phyloP scores from a whole-genome alignment of 2,797 vertebrate genomes.

The Cirrhinus mrigala region DNA sequence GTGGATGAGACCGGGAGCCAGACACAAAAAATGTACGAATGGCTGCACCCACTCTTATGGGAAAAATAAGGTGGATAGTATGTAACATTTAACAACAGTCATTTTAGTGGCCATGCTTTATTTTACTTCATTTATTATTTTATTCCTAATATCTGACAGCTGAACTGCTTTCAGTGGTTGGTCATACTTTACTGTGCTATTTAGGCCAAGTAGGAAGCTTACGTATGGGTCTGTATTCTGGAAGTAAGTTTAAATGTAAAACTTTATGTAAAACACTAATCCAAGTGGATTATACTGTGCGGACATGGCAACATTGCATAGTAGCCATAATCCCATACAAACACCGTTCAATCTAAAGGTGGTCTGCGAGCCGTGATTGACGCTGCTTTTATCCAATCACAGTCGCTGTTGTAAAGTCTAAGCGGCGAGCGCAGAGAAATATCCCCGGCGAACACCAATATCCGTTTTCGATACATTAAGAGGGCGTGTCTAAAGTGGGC shows the following conservation, averaged over 20 bases:
- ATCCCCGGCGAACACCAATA: slow-evolving; percentile 67
- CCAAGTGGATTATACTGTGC: not conserved
- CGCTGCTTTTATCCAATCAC: slow-evolving; percentile 65
- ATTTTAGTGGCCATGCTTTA: not conserved
- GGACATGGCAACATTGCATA: slow-evolving; percentile 16
- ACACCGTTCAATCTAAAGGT: not conserved
- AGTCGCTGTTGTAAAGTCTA: slow-evolving; percentile 53
- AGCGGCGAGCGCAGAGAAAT: slow-evolving; percentile 57
- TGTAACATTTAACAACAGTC: not conserved
- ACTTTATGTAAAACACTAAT: not conserved
- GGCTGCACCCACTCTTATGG: too few species aligned
- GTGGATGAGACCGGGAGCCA: too few species aligned
- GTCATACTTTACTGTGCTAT: not conserved
- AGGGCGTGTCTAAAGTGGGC: slow-evolving; percentile 49
- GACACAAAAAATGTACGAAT: too few species aligned
- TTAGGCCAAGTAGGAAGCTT: not conserved
- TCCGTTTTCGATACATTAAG: not conserved
- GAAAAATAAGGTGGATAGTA: too few species aligned
- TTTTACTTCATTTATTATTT: not conserved
- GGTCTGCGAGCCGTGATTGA: slow-evolving; percentile 62
- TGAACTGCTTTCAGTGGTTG: not conserved
- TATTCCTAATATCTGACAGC: not conserved
- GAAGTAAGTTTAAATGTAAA: not conserved
- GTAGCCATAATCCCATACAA: not conserved
- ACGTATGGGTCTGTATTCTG: not conserved